Percentiles rank a stretch among this genome's conserved stretches.
These are phyloP conservation scores for Hydrolagus colliei DNA, from an alignment of 2,797 vertebrate genomes.

Conservation along the genomic window DNA sequence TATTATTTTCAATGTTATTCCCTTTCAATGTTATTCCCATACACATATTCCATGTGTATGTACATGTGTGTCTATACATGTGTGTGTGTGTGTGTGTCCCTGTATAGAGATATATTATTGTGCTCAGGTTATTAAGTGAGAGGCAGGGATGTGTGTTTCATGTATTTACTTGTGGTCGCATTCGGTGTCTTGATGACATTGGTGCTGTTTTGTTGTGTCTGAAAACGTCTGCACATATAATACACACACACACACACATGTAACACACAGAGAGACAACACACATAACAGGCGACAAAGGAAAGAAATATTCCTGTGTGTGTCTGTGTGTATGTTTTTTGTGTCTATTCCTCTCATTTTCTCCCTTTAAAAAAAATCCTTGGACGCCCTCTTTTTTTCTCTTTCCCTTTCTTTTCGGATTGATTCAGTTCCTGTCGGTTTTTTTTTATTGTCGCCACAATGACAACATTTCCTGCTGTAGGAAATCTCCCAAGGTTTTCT, in stretches of 20 bases:
- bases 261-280: conserved; percentile 35
- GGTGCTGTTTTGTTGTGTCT: conserved; percentile 31
- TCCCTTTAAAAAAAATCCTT: not conserved
- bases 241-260: conserved; percentile 40
- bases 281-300: conserved; percentile 12
- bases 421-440: not conserved
- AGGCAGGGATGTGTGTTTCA: too few species aligned
- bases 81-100: too few species aligned
- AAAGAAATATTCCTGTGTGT: too few species aligned
- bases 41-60: too few species aligned
- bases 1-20: too few species aligned
- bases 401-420: not conserved
- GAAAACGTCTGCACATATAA: conserved; percentile 36
- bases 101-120: too few species aligned
- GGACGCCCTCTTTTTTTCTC: not conserved
- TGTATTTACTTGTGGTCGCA: not conserved
- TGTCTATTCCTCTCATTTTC: not conserved
- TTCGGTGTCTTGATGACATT: not conserved
- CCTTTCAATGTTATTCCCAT: too few species aligned
- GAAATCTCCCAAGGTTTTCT: not conserved
- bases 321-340: not conserved
- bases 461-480: not conserved
- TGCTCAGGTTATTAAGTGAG: too few species aligned
- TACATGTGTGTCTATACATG: too few species aligned
- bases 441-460: conserved; percentile 6